These are phyloP conservation scores for Anser brachyrhynchus DNA, from an alignment of 2,113 vertebrate genomes.

Conservation along the genomic window DNA sequence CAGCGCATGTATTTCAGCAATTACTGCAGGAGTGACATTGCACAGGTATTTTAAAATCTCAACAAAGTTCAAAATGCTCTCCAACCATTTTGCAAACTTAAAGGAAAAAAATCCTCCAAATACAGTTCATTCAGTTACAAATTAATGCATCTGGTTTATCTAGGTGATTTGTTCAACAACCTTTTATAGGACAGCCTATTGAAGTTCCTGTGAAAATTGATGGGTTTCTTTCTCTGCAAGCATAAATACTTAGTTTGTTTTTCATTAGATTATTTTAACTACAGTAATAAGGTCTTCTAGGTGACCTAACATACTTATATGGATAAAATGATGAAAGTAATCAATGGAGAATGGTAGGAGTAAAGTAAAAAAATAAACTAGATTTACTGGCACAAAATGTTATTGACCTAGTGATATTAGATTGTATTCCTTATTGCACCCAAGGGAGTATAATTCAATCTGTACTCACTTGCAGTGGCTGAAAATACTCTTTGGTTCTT, in stretches of 20 bases:
- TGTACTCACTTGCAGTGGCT: slow-evolving; percentile 19
- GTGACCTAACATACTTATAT: slow-evolving; percentile 55
- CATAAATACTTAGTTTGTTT: slow-evolving; percentile 14
- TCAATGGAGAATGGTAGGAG: slow-evolving; percentile 54
- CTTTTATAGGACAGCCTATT: not conserved
- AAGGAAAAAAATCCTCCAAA: not conserved
- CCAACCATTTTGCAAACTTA: not conserved
- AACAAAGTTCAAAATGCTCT: not conserved
- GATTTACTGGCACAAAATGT: slow-evolving; percentile 46
- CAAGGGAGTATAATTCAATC: slow-evolving; percentile 65
- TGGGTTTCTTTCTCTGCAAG: not conserved
- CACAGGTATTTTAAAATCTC: not conserved
- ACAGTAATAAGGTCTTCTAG: slow-evolving; percentile 57
- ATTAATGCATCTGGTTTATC: not conserved
- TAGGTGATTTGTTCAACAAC: not conserved
- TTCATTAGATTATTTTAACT: slow-evolving; percentile 65
- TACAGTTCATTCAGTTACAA: not conserved
- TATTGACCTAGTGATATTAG: slow-evolving; percentile 68
- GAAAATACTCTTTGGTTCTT: not conserved
- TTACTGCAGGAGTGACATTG: not conserved
- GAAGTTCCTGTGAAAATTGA: not conserved
- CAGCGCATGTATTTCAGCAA: not conserved
- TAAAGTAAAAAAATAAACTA: slow-evolving; percentile 56
- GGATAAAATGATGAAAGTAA: slow-evolving; percentile 66
- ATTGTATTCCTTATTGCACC: slow-evolving; percentile 49